phyloP scores from a whole-genome alignment of 2,888 invertebrate species.

The Brachyptera risi region DNA sequence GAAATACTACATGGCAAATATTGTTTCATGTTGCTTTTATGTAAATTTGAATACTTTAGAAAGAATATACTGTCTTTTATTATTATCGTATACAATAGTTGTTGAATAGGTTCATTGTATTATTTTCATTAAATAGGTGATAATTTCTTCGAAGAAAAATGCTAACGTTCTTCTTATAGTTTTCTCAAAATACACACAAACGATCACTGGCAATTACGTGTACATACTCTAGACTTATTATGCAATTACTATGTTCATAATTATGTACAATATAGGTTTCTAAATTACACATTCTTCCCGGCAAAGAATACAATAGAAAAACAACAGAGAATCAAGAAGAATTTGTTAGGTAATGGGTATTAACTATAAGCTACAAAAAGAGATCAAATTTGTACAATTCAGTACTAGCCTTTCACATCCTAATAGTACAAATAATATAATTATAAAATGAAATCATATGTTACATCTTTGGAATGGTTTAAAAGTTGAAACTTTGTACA shows the following conservation, averaged over 20 bases:
- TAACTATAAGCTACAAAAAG: too few relatives aligned
- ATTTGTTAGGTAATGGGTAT: too few relatives aligned
- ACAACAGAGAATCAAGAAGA: too few relatives aligned
- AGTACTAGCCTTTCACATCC: too few relatives aligned
- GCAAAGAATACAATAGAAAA: background rate
- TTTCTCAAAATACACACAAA: conserved; percentile 19
- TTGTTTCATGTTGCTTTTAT: conserved; percentile 21
- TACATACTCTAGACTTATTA: background rate
- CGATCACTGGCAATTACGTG: conserved; percentile 20
- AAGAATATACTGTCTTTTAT: conserved; percentile 23
- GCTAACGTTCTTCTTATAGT: background rate
- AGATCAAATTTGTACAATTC: too few relatives aligned
- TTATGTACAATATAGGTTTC: conserved; percentile 9
- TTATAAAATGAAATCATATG: too few relatives aligned
- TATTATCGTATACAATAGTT: conserved; percentile 31
- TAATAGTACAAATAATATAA: too few relatives aligned
- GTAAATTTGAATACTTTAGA: conserved; percentile 22
- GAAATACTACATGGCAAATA: too few relatives aligned
- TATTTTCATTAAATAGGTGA: background rate
- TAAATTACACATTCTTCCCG: conserved; percentile 14
- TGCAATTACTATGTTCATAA: background rate
- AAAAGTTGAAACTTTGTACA: too few relatives aligned
- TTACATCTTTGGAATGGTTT: too few relatives aligned
- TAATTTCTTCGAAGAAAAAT: background rate
- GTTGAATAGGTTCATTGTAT: conserved; percentile 6